phyloP scores from a whole-genome alignment of 2,888 invertebrate species.

The Meiosimyza platycephala region DNA sequence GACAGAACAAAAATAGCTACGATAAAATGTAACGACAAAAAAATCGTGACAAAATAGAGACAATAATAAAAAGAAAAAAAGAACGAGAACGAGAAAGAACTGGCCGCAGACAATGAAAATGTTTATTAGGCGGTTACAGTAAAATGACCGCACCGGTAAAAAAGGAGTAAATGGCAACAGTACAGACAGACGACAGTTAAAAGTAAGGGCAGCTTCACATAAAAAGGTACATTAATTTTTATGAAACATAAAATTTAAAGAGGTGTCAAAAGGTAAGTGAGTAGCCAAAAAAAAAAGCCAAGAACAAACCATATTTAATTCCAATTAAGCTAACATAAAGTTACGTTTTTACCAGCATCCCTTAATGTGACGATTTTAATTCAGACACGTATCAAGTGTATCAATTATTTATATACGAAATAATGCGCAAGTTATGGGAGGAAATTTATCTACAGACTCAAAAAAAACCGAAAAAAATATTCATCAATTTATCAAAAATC shows the following conservation, averaged over 20 bases:
- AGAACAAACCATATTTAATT: too few relatives aligned
- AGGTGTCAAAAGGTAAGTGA: slow-evolving; percentile 44
- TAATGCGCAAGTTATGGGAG: too few relatives aligned
- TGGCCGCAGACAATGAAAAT: slow-evolving; percentile 56
- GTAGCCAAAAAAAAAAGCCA: too few relatives aligned
- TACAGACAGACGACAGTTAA: neutral
- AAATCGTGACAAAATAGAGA: neutral
- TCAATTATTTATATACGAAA: too few relatives aligned
- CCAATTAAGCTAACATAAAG: too few relatives aligned
- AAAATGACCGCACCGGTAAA: slow-evolving; percentile 19
- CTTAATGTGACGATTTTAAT: too few relatives aligned
- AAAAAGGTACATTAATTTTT: slow-evolving; percentile 45
- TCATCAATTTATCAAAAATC: neutral
- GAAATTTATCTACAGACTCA: neutral
- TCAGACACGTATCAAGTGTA: too few relatives aligned
- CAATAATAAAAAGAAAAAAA: neutral
- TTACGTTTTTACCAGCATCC: too few relatives aligned
- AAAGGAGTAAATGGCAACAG: neutral
- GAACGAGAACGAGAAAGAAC: too few relatives aligned
- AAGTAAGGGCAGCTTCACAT: slow-evolving; percentile 15
- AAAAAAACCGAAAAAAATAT: neutral
- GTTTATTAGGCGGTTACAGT: slow-evolving; percentile 54
- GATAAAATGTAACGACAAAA: slow-evolving; percentile 2
- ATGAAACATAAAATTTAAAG: slow-evolving; percentile 49
- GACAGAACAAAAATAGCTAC: neutral